Evolutionary conservation across 2,888 invertebrate species (phyloP), one percentile per base, ranked within the genome.

Genomic region (Chironomus riparius): DNA sequence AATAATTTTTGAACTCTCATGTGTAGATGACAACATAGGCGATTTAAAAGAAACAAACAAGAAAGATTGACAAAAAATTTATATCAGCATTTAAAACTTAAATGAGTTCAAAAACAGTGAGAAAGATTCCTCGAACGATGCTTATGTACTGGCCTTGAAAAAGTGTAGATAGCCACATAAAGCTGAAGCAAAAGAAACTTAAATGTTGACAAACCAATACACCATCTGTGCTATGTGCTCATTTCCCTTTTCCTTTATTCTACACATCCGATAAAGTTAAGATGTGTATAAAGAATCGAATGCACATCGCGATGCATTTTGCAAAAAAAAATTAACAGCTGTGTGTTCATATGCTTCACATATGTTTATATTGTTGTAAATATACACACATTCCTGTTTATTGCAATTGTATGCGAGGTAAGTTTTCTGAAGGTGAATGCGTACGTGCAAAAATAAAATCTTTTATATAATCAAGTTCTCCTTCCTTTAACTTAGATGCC

Each of bases 371-470:
- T 1, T 56, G 6, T 56, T 38, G 38, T 38, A 38, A 38, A 38
- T 38, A 10, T 28, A 6, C 28, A 28, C 38, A 38, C 10, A 38
- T 38, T 38, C 38, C 38, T 38, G 38, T 38, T 38, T 38, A 38
- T 2, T 50, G n/a, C 7, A 56, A 56, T 56, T 56, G 56, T 56
- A 18, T 56, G 18, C 2, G 56, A 56, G 6, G 18, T 38, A 38
- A 38, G 10, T 7, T 38, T 10, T 38, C 38, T 38, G 56, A 56
- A 72, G 72, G 72, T 72, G 61, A 72, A 21, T 7, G 61, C 24
- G 61, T 72, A 72, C 72, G 72, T 72, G 72, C 72, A 62, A 24
- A 56, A 65, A 65, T 62, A 38, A 68, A 38, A 38, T 38, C 38
- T 38, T 38, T 38, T 38, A 38, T 38, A 38, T 38, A 38, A 38